Evolutionary conservation across 2,113 vertebrate genomes (phyloP).

Genomic region (Brachyistius frenatus): DNA sequence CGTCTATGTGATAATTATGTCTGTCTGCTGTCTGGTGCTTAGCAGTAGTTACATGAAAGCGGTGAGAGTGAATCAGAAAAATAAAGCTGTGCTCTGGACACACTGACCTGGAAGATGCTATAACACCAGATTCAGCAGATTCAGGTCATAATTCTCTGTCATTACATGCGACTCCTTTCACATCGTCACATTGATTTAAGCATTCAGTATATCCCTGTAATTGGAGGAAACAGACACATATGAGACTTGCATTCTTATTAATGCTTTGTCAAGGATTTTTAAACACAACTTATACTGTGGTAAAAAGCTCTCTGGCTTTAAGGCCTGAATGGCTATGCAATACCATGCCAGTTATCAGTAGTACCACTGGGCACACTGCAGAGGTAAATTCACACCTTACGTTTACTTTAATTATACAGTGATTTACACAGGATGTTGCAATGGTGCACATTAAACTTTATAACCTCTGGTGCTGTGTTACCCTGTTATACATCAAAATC

Average conservation of each 20-base stretch:
- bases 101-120: background rate
- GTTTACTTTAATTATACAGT: slow-evolving; percentile 60
- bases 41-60: background rate
- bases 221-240: background rate
- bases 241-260: background rate
- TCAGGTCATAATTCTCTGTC: background rate
- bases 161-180: background rate
- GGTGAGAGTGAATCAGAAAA: slow-evolving; percentile 8
- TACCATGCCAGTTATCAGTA: slow-evolving; percentile 36
- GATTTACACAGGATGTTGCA: slow-evolving; percentile 51
- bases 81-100: background rate
- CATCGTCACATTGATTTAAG: no score
- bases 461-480: slow-evolving; percentile 25
- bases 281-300: background rate
- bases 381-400: slow-evolving; percentile 45
- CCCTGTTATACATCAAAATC: slow-evolving; percentile 47
- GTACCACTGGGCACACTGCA: slow-evolving; percentile 15
- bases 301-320: slow-evolving; percentile 6
- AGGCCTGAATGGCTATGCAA: background rate
- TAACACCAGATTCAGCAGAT: background rate
- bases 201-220: no score
- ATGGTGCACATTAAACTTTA: slow-evolving; percentile 52
- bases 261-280: background rate
- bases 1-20: slow-evolving; percentile 2
- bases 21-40: background rate